Percentiles rank a stretch among this genome's conserved stretches.
These are phyloP conservation scores for Turnix velox DNA, from an alignment of 2,113 vertebrate genomes.

Conservation along the genomic window DNA sequence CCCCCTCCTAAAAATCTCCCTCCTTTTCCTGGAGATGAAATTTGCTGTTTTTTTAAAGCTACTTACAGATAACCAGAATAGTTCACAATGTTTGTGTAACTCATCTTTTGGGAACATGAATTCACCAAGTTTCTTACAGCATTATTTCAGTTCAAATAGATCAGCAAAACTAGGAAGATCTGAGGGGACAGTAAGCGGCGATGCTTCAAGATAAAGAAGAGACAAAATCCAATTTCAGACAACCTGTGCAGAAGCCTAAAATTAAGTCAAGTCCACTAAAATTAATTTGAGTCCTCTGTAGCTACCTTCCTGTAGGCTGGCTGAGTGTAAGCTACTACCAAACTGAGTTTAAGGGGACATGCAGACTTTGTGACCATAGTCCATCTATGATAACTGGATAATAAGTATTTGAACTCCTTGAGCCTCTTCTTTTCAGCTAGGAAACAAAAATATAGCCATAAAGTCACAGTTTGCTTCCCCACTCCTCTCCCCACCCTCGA, in stretches of 20 bases:
- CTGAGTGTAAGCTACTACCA: not conserved
- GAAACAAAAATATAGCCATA: not conserved
- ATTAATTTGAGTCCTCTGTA: not conserved
- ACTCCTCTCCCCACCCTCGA: rapidly evolving
- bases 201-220: not conserved
- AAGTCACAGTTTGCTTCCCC: not conserved
- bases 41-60: not conserved
- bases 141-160: not conserved
- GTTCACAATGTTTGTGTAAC: not conserved
- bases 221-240: not conserved
- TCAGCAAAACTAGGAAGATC: not conserved
- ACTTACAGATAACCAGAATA: not conserved
- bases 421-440: not conserved
- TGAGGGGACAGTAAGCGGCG: not conserved
- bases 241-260: not conserved
- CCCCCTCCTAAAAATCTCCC: not conserved
- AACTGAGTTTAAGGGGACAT: not conserved
- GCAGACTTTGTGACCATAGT: not conserved
- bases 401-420: not conserved
- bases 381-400: not conserved
- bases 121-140: not conserved
- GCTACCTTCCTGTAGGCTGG: not conserved
- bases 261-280: no score
- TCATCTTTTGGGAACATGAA: not conserved
- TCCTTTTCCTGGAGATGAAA: not conserved